Evolutionary conservation across 2,888 invertebrate species (phyloP), one percentile per base, ranked within the genome.

Genomic region (Perizoma affinitatum): DNA sequence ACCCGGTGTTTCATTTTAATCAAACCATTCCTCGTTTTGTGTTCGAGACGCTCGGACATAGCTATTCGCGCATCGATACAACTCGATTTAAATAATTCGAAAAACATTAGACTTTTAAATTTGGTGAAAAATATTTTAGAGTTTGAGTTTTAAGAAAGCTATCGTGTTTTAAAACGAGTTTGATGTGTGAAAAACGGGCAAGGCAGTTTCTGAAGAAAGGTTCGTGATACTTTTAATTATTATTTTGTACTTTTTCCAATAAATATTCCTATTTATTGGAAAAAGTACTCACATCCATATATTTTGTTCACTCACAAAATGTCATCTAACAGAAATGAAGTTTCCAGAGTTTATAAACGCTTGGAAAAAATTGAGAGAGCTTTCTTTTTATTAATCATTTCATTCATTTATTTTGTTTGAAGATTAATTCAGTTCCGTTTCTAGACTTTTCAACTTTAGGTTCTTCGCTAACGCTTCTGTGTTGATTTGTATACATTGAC

Each of bases 101-200:
- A 22, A 22, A 22, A 22, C 8, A 49, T 55, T 47, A n/a, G 8
- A 34, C 50, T 46, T 45, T 36, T 7, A 38, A 53, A 46, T 5
- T 45, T 43, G 34, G 48, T 43, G 38, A 38, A 34, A 66, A 69
- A 65, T 68, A 55, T 60, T 61, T 69, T 62, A 65, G 65, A 64
- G 54, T 60, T 66, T 73, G 78, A 82, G 81, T 71, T 73, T 69
- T 67, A 72, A 75, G 67, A 61, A 63, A 38, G 61, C 36, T 22
- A 7, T 73, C 56, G 75, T 84, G 83, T 79, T 77, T 69, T 65
- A 63, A 66, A 61, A 72, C 63, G 53, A 45, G 68, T 81, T 68
- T 4, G 49, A 88, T 88, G 88, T 88, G 88, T 82, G 85, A 88
- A 67, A 88, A 86, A 75, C 82, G 87, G 68, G 77, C 69, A 45